Evolutionary conservation across 1,140 invertebrate genomes (phyloP), one percentile per base, ranked within the genome.

Genomic region (Hydropsyche tenuis): DNA sequence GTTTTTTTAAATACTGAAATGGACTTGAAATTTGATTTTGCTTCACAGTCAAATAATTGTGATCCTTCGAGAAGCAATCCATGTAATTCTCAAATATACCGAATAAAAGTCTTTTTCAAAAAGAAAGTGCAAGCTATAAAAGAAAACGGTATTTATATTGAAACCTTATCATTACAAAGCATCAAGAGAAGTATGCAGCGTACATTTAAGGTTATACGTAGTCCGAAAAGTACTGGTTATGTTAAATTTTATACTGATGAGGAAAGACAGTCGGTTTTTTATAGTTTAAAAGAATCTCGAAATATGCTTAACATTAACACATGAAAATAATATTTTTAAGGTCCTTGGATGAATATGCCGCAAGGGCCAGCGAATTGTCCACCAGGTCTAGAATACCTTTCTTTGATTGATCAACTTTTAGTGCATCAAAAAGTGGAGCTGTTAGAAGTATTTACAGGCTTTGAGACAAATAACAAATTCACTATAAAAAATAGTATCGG

Each of bases 351-450:
- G 91, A 89, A 84, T 86, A 87, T 90, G 81, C 92, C 89, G 73
- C 86, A 87, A 85, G 89, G 87, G 78, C 90, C 87, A 82, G 86
- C 84, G 87, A 94, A 90, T 81, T 96, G 92, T 87, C 96, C 93
- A 65, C 93, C 90, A 80, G 96, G 95, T 76, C 91, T 98, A 87
- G 95, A 96, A 88, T 97, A 95, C 88, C 91, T 97, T 85, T 93
- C 93, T 82, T 89, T 88, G 88, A 90, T 97, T 88, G 95, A 97
- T 83, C 90, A 94, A 78, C 85, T 97, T 51, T 85, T 96, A 69
- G 88, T 98, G 56, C 91, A 96, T 79, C 95, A 96, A 82, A 94
- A 96, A 85, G 88, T 94, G 7, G 94, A 96, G 81, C 77, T 94
- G 6, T 79, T 96, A 20, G 94, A 97, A 89, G 92, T 90, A 16